A percentile compares a stretch with the other conserved stretches of the same genome.
Evolutionary conservation across 2,113 vertebrate genomes (phyloP).

Genomic region (Prunella himalayana): DNA sequence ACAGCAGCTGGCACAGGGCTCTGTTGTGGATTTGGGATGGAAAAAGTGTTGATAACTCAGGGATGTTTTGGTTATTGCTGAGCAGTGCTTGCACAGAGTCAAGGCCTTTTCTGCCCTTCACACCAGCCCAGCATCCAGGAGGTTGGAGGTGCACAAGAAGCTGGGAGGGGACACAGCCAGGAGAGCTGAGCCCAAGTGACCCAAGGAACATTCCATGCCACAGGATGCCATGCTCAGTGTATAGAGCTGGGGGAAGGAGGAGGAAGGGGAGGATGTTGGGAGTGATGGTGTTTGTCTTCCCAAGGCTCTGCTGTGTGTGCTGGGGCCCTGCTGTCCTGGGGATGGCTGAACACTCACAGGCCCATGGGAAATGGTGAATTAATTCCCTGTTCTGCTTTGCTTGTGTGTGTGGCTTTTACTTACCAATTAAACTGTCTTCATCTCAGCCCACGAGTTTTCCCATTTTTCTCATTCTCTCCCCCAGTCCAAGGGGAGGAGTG

Average conservation of each 20-base stretch:
- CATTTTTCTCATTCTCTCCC: background rate
- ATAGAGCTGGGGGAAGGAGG: background rate
- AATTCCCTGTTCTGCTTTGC: background rate
- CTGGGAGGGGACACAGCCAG: background rate
- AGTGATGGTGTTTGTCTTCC: background rate
- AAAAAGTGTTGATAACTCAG: background rate
- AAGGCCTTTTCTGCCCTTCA: background rate
- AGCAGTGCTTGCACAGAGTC: background rate
- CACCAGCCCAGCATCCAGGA: background rate
- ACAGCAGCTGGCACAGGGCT: background rate
- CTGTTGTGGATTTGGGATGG: background rate
- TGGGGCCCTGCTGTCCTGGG: background rate
- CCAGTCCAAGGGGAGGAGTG: background rate
- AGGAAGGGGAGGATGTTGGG: background rate
- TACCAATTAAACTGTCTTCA: no score
- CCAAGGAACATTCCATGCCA: background rate
- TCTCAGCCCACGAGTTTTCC: background rate
- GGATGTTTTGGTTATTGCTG: background rate
- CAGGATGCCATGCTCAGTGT: fast-evolving
- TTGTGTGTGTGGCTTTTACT: fast-evolving
- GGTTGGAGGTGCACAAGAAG: background rate
- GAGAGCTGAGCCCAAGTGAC: background rate
- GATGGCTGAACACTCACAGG: background rate
- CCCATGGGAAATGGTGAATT: background rate
- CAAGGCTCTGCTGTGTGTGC: background rate